Conservation (phyloP, 2,113 vertebrate species). For the Oenanthe oenanthe region DNA sequence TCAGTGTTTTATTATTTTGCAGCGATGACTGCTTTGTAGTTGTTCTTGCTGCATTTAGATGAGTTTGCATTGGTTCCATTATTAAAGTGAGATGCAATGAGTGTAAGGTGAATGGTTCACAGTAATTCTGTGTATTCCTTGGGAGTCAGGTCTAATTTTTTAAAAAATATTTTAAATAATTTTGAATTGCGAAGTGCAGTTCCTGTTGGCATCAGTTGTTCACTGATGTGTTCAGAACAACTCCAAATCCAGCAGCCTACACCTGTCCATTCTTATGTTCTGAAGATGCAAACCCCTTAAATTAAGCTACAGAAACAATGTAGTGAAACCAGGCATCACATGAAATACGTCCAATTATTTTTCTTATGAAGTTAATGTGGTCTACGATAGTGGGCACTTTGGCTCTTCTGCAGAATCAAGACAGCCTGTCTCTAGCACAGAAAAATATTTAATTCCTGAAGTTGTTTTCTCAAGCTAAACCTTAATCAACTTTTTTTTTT, state of each 20-base stretch:
- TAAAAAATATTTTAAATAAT: neutral
- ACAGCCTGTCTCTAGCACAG: neutral
- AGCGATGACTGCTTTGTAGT: neutral
- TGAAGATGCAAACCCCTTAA: neutral
- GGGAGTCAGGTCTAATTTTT: neutral
- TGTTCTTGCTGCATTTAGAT: neutral
- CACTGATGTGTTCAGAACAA: neutral
- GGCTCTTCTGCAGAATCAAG: neutral
- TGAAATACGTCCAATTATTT: neutral
- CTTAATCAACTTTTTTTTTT: neutral
- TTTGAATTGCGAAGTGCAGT: neutral
- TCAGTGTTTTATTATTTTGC: neutral
- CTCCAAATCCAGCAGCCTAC: neutral
- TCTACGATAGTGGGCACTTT: neutral
- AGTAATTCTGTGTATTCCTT: neutral
- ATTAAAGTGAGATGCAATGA: neutral
- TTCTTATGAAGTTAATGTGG: neutral
- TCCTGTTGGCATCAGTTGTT: neutral
- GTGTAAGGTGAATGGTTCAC: neutral
- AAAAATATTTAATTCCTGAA: neutral
- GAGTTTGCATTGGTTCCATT: neutral
- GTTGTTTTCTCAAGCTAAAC: neutral
- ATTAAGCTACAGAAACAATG: neutral
- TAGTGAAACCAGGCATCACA: neutral
- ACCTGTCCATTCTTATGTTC: neutral